Evolutionary conservation across 92 coral and sea anemone species (phyloP).

Genomic region (Paramuricea clavata): DNA sequence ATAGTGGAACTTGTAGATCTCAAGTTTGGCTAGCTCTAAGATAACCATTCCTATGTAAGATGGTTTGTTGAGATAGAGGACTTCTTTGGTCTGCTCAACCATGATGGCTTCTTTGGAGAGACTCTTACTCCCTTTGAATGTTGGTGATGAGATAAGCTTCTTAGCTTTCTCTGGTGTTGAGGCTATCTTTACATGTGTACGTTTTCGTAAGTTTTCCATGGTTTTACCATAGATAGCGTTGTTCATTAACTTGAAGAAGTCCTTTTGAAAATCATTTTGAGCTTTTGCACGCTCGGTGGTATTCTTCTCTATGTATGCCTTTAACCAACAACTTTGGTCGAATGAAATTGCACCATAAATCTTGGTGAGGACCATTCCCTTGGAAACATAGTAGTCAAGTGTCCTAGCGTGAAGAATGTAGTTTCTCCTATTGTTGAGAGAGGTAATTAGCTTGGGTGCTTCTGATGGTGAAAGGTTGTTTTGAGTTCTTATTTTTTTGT

Average conservation of each 20-base stretch:
- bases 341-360: not conserved
- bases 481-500: too few relatives aligned
- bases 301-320: not conserved
- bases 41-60: conserved; percentile 83
- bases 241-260: too few relatives aligned
- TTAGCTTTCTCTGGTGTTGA: conserved; percentile 2
- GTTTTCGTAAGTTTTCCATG: not conserved
- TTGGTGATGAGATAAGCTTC: conserved; percentile 66
- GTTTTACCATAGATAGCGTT: conserved; percentile 8
- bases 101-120: conserved; percentile 62
- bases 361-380: not conserved
- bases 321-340: conserved; percentile 13
- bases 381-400: not conserved
- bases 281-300: not conserved
- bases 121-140: conserved; percentile 62
- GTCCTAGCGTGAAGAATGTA: not conserved
- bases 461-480: too few relatives aligned
- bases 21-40: conserved; percentile 71
- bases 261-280: too few relatives aligned
- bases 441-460: not conserved
- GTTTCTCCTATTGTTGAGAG: not conserved
- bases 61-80: conserved; percentile 68
- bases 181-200: not conserved
- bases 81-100: conserved; percentile 71
- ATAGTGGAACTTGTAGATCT: conserved; percentile 68